Evolutionary conservation across 1,140 invertebrate species (phyloP), one percentile per base, ranked within the genome.

Genomic region (Drosophila repleta): DNA sequence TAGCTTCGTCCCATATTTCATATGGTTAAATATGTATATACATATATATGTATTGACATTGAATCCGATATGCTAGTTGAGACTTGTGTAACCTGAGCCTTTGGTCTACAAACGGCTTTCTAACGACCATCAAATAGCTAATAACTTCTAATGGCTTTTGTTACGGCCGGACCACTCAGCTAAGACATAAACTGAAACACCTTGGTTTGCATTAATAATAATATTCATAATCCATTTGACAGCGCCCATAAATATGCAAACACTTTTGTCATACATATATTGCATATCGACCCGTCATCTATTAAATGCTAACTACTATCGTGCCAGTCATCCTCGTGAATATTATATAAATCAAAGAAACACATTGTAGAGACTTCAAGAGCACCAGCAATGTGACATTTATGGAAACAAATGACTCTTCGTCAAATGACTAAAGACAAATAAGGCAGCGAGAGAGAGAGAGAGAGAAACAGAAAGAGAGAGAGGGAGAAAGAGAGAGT

Each of bases 401-500:
- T 77, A 84, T 84, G 81, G 76, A 85, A 84, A 76, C 65, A 77
- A 85, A 84, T 80, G 81, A 70, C 65, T 80, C 74, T 83, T 76
- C 76, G 80, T 76, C 70, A 78, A 64, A 63, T 32, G 60, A 41
- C 63, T 61, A 35, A 49, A 79, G 58, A 17, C 53, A 53, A 61
- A 35, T 61, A 29, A 29, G 0, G 7, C 0, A 26, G 3, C 8
- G 29, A 29, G 29, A 29, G 35, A 10, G 17, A 35, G 0, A 24
- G 57, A 26, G 29, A 24, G 21, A 24, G 45, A 7, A n/a, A n/a
- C 3, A 29, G 18, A 24, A 0, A 24, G 58, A 11, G 10, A 11
- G 10, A 29, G 26, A 2, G 32, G 2, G 32, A 35, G 46, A 4
- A 2, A 60, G 15, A 6, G 41, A 29, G 32, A 3, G 17, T 13